Evolutionary conservation across 2,113 vertebrate species (phyloP).

Genomic region (Todiramphus saurophagus): DNA sequence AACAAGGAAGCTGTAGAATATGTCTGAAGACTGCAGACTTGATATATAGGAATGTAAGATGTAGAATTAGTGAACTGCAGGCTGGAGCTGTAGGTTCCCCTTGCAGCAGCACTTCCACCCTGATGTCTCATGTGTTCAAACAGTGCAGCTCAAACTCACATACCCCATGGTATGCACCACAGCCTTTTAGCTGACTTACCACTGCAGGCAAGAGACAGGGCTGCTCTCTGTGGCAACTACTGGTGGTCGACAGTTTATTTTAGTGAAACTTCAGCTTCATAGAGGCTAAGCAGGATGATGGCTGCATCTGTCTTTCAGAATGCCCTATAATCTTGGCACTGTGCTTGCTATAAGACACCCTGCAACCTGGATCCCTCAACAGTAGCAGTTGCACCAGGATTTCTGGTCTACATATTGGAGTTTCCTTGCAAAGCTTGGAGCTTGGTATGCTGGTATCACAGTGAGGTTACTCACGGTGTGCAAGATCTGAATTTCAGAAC

Average conservation of each 20-base stretch:
- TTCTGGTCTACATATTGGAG: background rate
- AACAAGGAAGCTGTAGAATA: background rate
- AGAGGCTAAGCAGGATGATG: background rate
- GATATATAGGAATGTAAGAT: background rate
- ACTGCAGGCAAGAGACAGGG: background rate
- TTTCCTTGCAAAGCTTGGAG: background rate
- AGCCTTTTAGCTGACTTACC: background rate
- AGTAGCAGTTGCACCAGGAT: rapidly evolving
- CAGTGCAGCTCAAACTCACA: rapidly evolving
- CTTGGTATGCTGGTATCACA: background rate
- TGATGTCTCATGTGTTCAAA: background rate
- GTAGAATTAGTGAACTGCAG: background rate
- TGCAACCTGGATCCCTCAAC: background rate
- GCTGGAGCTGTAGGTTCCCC: background rate
- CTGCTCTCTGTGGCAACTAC: background rate
- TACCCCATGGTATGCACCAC: background rate
- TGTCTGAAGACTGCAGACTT: background rate
- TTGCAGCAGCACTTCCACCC: background rate
- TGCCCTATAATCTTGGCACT: background rate
- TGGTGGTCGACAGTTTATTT: rapidly evolving
- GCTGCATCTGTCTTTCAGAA: background rate
- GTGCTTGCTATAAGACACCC: background rate
- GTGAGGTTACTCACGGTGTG: background rate
- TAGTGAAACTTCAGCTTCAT: background rate
- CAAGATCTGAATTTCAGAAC: background rate